A percentile compares a stretch with the other conserved stretches of the same genome.
Conservation (phyloP, 2,113 vertebrate genomes). For the Sceloporus tristichus region DNA sequence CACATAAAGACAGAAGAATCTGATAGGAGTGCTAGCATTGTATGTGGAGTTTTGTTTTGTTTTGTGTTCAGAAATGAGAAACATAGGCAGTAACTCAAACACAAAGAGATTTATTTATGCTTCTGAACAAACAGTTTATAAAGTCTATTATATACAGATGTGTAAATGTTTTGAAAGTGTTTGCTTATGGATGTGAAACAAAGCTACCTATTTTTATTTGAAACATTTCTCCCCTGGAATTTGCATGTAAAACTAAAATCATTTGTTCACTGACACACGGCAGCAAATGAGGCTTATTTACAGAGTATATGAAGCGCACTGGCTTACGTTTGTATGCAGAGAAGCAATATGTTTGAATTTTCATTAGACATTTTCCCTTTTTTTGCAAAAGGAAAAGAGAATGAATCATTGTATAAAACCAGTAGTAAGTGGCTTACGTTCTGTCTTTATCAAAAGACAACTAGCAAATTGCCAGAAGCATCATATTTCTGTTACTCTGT, state of each 20-base stretch:
- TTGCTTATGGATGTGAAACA: conserved; percentile 83
- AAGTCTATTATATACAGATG: conserved; percentile 84
- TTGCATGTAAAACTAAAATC: conserved; percentile 67
- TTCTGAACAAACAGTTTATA: conserved; percentile 87
- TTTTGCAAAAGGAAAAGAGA: conserved; percentile 57
- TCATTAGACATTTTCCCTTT: conserved; percentile 65
- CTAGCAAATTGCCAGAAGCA: conserved; percentile 73
- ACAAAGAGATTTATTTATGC: conserved; percentile 84
- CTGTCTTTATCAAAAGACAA: conserved; percentile 74
- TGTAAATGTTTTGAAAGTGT: conserved; percentile 87
- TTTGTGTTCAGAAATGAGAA: conserved; percentile 76
- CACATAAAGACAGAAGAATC: conserved; percentile 71
- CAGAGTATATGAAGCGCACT: conserved; percentile 56
- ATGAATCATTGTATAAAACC: conserved; percentile 66
- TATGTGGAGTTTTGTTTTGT: conserved; percentile 73
- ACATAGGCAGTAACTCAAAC: conserved; percentile 83
- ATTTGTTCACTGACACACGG: conserved; percentile 61
- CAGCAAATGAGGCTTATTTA: conserved; percentile 70
- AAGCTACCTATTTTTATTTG: conserved; percentile 84
- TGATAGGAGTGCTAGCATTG: conserved; percentile 76
- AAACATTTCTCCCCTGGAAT: conserved; percentile 78
- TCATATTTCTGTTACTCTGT: conserved; percentile 74
- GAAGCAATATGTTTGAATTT: conserved; percentile 65
- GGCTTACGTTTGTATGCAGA: conserved; percentile 30
- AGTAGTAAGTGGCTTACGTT: conserved; percentile 66